Evolutionary conservation across 2,113 vertebrate genomes (phyloP).

Genomic region (Toxotes jaculatrix): DNA sequence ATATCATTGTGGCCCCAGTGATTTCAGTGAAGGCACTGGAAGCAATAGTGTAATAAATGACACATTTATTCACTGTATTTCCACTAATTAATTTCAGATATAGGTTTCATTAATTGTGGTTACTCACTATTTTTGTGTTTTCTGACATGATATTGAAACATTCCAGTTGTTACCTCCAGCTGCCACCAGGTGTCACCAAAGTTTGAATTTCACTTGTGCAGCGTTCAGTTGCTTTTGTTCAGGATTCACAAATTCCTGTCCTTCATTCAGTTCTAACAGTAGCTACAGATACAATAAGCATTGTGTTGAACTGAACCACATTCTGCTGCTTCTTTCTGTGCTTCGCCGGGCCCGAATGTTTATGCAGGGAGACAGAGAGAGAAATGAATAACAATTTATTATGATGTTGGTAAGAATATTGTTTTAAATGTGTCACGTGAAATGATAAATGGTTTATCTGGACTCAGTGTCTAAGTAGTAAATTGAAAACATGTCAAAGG

Average conservation of each 20-base stretch:
- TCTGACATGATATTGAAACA: too few relatives aligned
- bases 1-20: neutral
- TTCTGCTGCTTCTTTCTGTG: neutral
- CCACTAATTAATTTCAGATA: too few relatives aligned
- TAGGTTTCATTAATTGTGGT: neutral
- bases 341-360: neutral
- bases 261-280: slow-evolving; percentile 31
- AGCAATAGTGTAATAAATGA: neutral
- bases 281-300: neutral
- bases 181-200: slow-evolving; percentile 52
- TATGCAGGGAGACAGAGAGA: neutral
- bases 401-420: neutral
- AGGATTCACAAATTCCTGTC: slow-evolving; percentile 3
- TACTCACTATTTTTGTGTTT: neutral
- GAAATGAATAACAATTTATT: neutral
- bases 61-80: neutral
- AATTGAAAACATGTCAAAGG: neutral
- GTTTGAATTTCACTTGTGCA: neutral
- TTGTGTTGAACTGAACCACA: neutral
- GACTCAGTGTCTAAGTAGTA: neutral
- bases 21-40: neutral
- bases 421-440: neutral
- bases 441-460: neutral
- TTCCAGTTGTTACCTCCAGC: neutral
- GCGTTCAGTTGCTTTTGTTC: neutral